Conservation (phyloP, 2,888 invertebrate genomes). For the Perizoma flavofasciatum region DNA sequence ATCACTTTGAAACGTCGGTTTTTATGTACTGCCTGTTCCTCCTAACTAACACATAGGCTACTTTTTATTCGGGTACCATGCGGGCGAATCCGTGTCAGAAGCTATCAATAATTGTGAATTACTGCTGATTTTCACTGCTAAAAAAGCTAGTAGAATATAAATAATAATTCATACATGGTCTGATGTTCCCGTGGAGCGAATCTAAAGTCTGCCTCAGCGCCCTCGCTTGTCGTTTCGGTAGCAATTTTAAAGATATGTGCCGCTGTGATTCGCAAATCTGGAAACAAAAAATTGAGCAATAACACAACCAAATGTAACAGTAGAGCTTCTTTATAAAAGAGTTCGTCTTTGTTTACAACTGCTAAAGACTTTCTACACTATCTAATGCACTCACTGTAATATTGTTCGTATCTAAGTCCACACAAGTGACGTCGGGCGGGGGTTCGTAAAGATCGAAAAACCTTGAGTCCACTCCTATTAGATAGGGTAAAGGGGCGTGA, state of each 20-base stretch:
- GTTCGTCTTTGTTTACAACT: too few relatives aligned
- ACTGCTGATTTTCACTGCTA: too few relatives aligned
- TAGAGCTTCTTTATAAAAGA: too few relatives aligned
- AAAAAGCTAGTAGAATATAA: not conserved
- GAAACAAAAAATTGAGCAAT: conserved; percentile 40
- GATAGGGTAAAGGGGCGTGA: conserved; percentile 98
- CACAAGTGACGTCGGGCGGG: conserved; percentile 97
- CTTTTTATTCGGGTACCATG: too few relatives aligned
- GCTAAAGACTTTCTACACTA: too few relatives aligned
- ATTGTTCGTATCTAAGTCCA: conserved; percentile 98
- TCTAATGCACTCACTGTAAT: conserved; percentile 87
- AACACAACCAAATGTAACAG: not conserved
- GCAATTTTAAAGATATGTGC: conserved; percentile 89
- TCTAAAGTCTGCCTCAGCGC: conserved; percentile 91
- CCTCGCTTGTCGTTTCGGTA: conserved; percentile 95
- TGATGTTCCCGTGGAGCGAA: conserved; percentile 86
- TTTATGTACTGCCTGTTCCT: too few relatives aligned
- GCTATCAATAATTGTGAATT: too few relatives aligned
- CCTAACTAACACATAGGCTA: too few relatives aligned
- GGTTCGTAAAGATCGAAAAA: conserved; percentile 99
- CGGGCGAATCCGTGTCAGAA: too few relatives aligned
- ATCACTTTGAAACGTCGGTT: too few relatives aligned
- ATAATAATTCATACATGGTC: conserved; percentile 61
- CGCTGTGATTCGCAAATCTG: conserved; percentile 94
- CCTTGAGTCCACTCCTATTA: conserved; percentile 98